A percentile compares a stretch with the other conserved stretches of the same genome.
Conservation (phyloP, 1,140 invertebrate genomes). For the Eumeta japonica region DNA sequence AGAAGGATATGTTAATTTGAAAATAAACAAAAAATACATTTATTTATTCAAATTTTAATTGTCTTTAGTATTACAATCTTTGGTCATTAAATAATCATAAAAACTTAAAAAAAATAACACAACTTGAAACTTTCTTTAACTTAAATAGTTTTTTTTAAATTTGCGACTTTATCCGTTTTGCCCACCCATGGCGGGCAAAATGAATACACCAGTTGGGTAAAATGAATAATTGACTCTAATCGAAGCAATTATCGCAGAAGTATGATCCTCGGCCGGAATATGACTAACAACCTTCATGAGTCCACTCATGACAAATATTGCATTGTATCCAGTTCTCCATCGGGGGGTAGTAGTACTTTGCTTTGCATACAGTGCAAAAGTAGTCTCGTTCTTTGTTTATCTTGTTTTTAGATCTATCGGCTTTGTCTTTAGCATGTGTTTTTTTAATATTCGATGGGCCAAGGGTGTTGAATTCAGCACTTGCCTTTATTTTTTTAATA, state of each 20-base stretch:
- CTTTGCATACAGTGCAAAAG: background rate
- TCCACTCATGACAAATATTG: conserved; percentile 3
- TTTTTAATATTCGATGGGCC: background rate
- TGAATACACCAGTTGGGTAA: conserved; percentile 4
- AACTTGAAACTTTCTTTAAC: conserved; percentile 1
- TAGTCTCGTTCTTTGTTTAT: background rate
- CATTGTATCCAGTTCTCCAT: conserved; percentile 2
- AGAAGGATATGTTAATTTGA: conserved; percentile 1
- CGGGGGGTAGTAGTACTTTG: background rate
- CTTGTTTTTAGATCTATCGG: too few species aligned
- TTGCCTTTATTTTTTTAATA: background rate
- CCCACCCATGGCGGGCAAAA: conserved; percentile 5
- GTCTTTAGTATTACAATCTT: conserved; percentile 3
- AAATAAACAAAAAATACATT: conserved; percentile 2
- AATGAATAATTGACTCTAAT: conserved; percentile 10
- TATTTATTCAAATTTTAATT: conserved; percentile 3
- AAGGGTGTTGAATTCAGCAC: too few species aligned
- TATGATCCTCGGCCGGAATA: conserved; percentile 1
- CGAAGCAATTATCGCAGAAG: conserved; percentile 3
- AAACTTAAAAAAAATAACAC: conserved; percentile 2
- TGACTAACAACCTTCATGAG: conserved; percentile 2
- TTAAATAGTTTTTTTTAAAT: conserved; percentile 2
- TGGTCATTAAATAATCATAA: conserved; percentile 2
- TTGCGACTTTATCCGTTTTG: conserved; percentile 4
- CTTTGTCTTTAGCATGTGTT: too few species aligned